Evolutionary conservation across 2,888 invertebrate species (phyloP).

Genomic region (Asteroscopus sphinx): DNA sequence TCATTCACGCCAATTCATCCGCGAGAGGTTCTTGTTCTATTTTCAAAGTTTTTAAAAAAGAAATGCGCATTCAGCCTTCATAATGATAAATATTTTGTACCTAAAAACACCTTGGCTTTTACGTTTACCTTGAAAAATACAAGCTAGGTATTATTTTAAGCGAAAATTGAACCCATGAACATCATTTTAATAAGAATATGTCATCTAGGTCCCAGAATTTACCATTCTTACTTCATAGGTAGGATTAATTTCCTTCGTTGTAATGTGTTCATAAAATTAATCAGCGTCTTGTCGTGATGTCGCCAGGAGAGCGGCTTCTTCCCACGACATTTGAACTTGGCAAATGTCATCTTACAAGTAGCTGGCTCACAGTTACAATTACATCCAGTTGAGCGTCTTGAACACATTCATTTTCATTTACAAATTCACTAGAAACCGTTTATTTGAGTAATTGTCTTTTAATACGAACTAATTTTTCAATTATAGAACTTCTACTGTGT

Average conservation of each 20-base stretch:
- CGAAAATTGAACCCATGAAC: neutral
- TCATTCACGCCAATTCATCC: no score
- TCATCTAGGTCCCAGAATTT: neutral
- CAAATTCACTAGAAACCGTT: constrained; percentile 9
- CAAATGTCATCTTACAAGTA: constrained; percentile 62
- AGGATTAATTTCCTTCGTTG: constrained; percentile 13
- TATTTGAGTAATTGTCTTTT: constrained; percentile 1
- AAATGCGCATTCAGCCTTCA: no score
- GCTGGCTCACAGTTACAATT: constrained; percentile 43
- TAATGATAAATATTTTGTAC: no score
- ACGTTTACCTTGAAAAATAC: no score
- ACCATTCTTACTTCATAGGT: neutral
- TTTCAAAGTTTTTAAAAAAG: no score
- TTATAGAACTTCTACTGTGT: no score
- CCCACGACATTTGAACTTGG: constrained; percentile 73
- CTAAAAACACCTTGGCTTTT: no score
- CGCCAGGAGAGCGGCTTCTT: constrained; percentile 55
- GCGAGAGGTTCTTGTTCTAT: no score
- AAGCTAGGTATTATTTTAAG: no score
- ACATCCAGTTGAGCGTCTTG: constrained; percentile 21
- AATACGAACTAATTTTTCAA: no score
- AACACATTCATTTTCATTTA: constrained; percentile 24
- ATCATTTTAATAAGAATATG: neutral
- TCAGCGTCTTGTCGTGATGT: constrained; percentile 42
- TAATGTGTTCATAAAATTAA: constrained; percentile 27